A percentile compares a stretch with the other conserved stretches of the same genome.
Conservation (phyloP, 2,113 vertebrate species). For the Cynopterus brachyotis region DNA sequence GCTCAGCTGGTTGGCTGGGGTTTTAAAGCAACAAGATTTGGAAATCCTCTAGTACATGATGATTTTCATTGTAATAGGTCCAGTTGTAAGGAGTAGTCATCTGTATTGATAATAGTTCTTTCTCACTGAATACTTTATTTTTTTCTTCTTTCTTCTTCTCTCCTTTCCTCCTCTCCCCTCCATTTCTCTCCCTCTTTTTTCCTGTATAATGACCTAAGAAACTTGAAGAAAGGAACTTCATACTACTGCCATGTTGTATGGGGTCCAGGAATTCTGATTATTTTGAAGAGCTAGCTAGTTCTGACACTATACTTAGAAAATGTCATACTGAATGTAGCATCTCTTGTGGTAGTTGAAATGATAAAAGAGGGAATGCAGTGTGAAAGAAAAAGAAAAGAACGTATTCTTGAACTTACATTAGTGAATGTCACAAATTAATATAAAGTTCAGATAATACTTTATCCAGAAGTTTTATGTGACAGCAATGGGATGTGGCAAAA, state of each 20-base stretch:
- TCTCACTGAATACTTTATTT: neutral
- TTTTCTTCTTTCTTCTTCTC: neutral
- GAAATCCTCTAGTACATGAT: neutral
- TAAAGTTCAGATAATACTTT: constrained; percentile 49
- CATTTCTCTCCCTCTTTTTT: neutral
- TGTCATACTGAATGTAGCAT: neutral
- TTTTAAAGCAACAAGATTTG: neutral
- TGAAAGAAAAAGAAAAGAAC: neutral
- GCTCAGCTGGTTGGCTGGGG: neutral
- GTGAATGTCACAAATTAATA: constrained; percentile 31
- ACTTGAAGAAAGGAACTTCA: neutral
- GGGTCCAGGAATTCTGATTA: neutral
- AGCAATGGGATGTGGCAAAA: constrained; percentile 41
- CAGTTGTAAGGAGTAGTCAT: neutral
- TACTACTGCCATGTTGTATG: neutral
- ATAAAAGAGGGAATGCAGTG: neutral
- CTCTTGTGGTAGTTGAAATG: constrained; percentile 37
- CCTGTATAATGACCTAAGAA: neutral
- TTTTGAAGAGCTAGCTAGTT: constrained; percentile 24
- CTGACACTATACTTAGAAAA: neutral
- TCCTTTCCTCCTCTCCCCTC: rapidly evolving
- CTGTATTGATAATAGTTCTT: neutral
- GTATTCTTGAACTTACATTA: neutral
- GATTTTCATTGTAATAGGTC: neutral
- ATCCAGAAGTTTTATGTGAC: constrained; percentile 40